Conservation (phyloP, 2,113 vertebrate species). For the Leuciscus idus region DNA sequence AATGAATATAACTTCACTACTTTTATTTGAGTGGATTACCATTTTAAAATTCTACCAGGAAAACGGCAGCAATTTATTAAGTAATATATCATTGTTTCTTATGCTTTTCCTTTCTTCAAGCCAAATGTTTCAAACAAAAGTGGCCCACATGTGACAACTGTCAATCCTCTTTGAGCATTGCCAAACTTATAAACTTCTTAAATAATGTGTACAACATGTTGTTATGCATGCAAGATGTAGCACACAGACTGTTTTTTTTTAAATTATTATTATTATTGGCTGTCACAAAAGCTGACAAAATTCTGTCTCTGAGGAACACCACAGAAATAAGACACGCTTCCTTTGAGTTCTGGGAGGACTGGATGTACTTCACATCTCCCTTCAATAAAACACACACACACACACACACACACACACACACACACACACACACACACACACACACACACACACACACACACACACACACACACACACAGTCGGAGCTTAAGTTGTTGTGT, state of each 20-base stretch:
- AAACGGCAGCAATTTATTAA: too few relatives aligned
- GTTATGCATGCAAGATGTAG: background rate
- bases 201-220: background rate
- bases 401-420: too few relatives aligned
- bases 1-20: too few relatives aligned
- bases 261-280: conserved; percentile 65
- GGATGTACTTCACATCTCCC: conserved; percentile 49
- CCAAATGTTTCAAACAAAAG: background rate
- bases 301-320: conserved; percentile 64
- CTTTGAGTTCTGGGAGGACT: conserved; percentile 60
- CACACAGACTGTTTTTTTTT: conserved; percentile 19
- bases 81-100: background rate
- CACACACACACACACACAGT: background rate
- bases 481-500: background rate
- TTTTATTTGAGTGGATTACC: too few relatives aligned
- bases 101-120: background rate
- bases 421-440: too few relatives aligned
- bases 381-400: conserved; percentile 21
- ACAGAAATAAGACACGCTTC: conserved; percentile 73
- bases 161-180: background rate
- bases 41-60: too few relatives aligned
- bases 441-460: too few relatives aligned
- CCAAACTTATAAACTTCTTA: background rate
- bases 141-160: background rate
- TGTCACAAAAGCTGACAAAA: conserved; percentile 63